Percentiles rank a stretch among this genome's conserved stretches.
Conservation (phyloP, 2,797 vertebrate species). For the Gambusia yucatana region DNA sequence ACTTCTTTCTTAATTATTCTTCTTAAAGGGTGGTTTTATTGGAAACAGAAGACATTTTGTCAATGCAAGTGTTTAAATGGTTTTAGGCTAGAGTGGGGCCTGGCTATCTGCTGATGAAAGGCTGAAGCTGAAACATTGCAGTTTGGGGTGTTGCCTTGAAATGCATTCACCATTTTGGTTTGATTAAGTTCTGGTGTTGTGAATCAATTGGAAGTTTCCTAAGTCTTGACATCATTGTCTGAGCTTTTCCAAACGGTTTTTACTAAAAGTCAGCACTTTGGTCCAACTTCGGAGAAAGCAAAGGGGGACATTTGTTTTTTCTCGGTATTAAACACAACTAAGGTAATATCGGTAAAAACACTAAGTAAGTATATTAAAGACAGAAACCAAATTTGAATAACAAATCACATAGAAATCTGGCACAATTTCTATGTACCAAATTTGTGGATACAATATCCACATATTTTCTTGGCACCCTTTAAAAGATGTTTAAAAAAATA, state of each 20-base stretch:
- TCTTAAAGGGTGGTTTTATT: conserved; percentile 32
- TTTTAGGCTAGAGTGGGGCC: conserved; percentile 27
- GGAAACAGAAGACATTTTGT: conserved; percentile 57
- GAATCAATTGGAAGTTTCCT: neutral
- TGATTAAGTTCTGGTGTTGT: neutral
- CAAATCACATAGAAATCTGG: neutral
- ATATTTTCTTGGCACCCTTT: neutral
- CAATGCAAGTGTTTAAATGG: conserved; percentile 56
- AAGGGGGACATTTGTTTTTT: neutral
- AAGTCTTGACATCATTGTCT: neutral
- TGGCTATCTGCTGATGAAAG: conserved; percentile 43
- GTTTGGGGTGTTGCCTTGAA: neutral
- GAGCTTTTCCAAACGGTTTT: neutral
- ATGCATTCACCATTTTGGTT: neutral
- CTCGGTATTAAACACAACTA: neutral
- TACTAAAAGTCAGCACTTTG: neutral
- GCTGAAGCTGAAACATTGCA: conserved; percentile 32
- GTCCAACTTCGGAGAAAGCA: neutral
- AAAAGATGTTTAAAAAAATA: neutral
- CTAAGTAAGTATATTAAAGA: neutral
- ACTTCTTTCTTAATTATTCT: conserved; percentile 45
- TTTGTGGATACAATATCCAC: no score
- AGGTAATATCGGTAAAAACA: neutral
- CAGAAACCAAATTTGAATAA: neutral
- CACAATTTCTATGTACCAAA: no score